phyloP scores from a whole-genome alignment of 2,113 vertebrate species.

The Motacilla alba region DNA sequence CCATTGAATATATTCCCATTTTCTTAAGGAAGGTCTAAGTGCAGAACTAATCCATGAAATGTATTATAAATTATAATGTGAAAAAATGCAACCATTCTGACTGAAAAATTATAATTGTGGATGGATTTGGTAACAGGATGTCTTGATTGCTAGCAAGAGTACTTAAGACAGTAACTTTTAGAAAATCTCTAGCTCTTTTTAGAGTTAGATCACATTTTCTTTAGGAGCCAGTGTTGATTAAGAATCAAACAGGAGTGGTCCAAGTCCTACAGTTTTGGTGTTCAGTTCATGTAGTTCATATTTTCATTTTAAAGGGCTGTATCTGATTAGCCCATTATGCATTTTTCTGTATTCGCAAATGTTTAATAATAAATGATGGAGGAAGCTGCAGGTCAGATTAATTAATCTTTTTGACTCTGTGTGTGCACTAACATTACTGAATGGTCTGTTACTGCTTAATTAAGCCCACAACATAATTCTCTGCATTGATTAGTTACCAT shows the following conservation, averaged over 20 bases:
- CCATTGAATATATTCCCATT: background rate
- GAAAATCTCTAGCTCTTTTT: background rate
- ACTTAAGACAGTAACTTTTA: background rate
- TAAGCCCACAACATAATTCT: background rate
- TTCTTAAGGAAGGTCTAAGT: background rate
- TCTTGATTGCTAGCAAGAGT: background rate
- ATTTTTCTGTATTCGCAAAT: conserved; percentile 14
- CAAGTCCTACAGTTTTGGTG: background rate
- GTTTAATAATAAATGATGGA: conserved; percentile 62
- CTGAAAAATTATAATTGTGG: background rate
- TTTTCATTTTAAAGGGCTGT: background rate
- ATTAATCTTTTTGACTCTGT: conserved; percentile 30
- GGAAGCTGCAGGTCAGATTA: conserved; percentile 36
- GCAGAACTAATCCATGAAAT: background rate
- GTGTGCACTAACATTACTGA: background rate
- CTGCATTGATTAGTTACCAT: background rate
- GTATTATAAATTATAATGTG: background rate
- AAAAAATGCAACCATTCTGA: background rate
- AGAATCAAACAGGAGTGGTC: background rate
- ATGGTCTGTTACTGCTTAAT: background rate
- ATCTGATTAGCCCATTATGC: background rate
- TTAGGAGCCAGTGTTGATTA: background rate
- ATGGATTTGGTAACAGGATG: background rate
- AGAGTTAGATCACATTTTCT: background rate
- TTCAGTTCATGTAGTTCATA: background rate